Base-by-base conservation (phyloP, 92 coral and sea anemone species). In the Virgularia gustaviana region DNA sequence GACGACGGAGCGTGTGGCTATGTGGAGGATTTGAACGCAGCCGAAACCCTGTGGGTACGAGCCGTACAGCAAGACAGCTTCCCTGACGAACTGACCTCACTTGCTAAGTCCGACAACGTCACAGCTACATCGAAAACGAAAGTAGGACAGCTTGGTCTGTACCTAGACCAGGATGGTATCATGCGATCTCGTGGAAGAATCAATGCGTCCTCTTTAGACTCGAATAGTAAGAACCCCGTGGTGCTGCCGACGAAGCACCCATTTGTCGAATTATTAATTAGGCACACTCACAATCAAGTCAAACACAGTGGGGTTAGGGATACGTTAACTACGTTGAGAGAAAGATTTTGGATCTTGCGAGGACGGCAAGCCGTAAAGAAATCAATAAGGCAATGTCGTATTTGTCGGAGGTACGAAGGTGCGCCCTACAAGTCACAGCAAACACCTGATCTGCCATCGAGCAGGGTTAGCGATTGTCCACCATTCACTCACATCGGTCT, bases 331-430 rank as follows among this genome's bases (percentile, higher is more conserved):
- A 57, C 42, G 9, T 35, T 80, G 31, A 60, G 82, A 75, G 85
- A 83, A 72, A 70, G 88, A 28, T 79, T 67, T 57, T 80, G 88
- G 85, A 72, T 79, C 33, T 39, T 80, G 32, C 81, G 57, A 28
- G 82, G 85, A 16, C 57, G 85, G 36, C 65, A 80, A 55, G 56
- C 54, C 30, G 72, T 84, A 24, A 84, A 79, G 81, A 36, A 32
- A 13, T 36, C 79, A 41, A 37, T 84, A 6, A 55, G 78, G 19
- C 78, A 72, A 29, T 83, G 87, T 38, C 38, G 33, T 30, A 77
- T 83, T 41, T 57, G 64, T 13, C 36, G 64, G 30, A 57, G 2
- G 32, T 54, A 4, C 60, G 60, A 54, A 20, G 60, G 60, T 25
- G 52, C 64, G 23, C 44, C 66, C 70, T 77, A 43, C 63, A 77